Percentiles rank a stretch among this genome's conserved stretches.
Conservation (phyloP, 2,113 vertebrate genomes). For the Hiodon alosoides region DNA sequence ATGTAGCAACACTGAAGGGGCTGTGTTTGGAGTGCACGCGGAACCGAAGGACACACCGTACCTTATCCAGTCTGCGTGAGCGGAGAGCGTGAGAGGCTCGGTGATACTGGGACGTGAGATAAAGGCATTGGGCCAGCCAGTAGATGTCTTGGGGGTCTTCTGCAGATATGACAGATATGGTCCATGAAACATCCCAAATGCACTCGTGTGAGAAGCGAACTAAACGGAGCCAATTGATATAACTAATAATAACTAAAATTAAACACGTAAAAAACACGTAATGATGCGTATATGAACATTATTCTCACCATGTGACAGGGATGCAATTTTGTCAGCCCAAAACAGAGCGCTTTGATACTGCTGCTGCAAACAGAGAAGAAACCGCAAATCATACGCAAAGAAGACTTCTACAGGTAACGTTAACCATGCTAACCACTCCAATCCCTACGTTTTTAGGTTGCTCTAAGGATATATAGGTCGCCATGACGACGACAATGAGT, state of each 20-base stretch:
- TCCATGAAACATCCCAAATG: neutral
- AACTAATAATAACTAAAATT: too few relatives aligned
- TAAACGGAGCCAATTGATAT: too few relatives aligned
- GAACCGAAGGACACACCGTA: slow-evolving; percentile 36
- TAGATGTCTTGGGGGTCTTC: slow-evolving; percentile 97
- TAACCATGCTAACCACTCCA: too few relatives aligned
- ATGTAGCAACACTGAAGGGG: too few relatives aligned
- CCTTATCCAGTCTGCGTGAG: slow-evolving; percentile 92
- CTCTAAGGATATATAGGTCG: too few relatives aligned
- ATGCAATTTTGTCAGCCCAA: slow-evolving; percentile 98
- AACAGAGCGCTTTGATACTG: slow-evolving; percentile 98
- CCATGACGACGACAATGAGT: too few relatives aligned
- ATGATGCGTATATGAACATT: too few relatives aligned
- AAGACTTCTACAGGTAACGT: neutral
- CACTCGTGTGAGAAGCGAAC: too few relatives aligned
- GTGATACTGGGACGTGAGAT: slow-evolving; percentile 93
- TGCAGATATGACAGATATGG: slow-evolving; percentile 43
- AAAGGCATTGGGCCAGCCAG: slow-evolving; percentile 96
- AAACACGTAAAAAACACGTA: too few relatives aligned
- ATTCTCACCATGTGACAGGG: slow-evolving; percentile 87
- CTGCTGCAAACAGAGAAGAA: slow-evolving; percentile 68
- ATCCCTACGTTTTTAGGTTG: too few relatives aligned
- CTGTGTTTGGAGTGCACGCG: too few relatives aligned
- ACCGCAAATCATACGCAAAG: neutral
- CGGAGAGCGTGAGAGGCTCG: slow-evolving; percentile 92